Conservation (phyloP, 2,797 vertebrate genomes). For the Buceros bicornis region DNA sequence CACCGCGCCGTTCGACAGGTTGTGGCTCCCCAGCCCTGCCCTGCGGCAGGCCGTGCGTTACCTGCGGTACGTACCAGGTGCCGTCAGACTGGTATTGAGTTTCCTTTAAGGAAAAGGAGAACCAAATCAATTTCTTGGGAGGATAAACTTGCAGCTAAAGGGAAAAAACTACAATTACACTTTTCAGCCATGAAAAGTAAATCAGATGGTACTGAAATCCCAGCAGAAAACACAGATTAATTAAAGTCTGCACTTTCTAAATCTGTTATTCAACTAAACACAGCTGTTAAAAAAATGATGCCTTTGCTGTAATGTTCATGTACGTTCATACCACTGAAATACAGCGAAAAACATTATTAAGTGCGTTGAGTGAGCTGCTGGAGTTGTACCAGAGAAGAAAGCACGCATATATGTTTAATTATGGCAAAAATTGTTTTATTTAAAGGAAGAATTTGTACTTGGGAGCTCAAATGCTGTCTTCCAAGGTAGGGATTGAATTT, state of each 20-base stretch:
- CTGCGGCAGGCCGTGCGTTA: background rate
- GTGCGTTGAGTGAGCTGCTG: background rate
- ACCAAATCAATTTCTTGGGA: constrained; percentile 71
- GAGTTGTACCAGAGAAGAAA: background rate
- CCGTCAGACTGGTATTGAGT: background rate
- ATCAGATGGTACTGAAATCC: constrained; percentile 83
- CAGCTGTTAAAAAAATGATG: constrained; percentile 81
- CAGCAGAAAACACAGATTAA: constrained; percentile 84
- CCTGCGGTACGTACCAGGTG: background rate
- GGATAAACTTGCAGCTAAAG: constrained; percentile 71
- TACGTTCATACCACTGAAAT: constrained; percentile 50
- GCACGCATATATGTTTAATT: background rate
- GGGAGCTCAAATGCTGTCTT: background rate
- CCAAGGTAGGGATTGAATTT: background rate
- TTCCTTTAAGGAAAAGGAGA: constrained; percentile 61
- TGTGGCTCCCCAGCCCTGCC: background rate
- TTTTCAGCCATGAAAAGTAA: constrained; percentile 81
- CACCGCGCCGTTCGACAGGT: background rate
- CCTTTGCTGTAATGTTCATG: constrained; percentile 75
- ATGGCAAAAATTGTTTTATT: background rate
- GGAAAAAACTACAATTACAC: constrained; percentile 79
- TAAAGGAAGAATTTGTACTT: background rate
- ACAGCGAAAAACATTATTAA: constrained; percentile 52
- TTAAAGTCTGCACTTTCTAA: constrained; percentile 84
- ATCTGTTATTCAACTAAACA: constrained; percentile 83